Percentiles rank a stretch among this genome's conserved stretches.
These are phyloP conservation scores for Cheilosia soror DNA, from an alignment of 2,888 invertebrate genomes.

Conservation along the genomic window DNA sequence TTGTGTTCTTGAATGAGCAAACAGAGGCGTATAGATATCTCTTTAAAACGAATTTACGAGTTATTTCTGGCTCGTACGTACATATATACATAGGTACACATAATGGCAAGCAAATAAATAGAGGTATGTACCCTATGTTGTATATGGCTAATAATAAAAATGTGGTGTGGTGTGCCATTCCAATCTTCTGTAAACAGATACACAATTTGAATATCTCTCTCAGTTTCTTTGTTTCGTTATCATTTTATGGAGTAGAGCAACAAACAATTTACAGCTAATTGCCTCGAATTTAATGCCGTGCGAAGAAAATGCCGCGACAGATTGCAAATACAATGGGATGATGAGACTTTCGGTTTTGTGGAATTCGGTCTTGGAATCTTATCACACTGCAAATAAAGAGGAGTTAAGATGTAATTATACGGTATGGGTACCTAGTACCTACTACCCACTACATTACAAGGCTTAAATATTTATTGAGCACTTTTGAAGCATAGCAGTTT, in stretches of 20 bases:
- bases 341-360: constrained; percentile 19
- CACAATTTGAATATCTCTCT: constrained; percentile 67
- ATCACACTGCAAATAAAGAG: constrained; percentile 45
- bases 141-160: constrained; percentile 64
- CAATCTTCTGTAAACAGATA: constrained; percentile 70
- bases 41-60: constrained; percentile 61
- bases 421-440: not conserved
- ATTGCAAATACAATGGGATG: constrained; percentile 53
- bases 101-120: constrained; percentile 52
- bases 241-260: constrained; percentile 49
- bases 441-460: not conserved
- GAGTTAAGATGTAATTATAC: constrained; percentile 19
- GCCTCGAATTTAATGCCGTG: constrained; percentile 53
- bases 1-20: constrained; percentile 57
- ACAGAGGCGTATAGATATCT: constrained; percentile 56
- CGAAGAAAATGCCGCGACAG: constrained; percentile 41
- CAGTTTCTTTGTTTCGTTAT: constrained; percentile 64
- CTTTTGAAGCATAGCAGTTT: not conserved
- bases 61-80: constrained; percentile 44
- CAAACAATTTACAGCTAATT: constrained; percentile 61
- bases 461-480: constrained; percentile 1
- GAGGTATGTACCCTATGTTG: constrained; percentile 52
- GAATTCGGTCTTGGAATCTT: constrained; percentile 43
- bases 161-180: constrained; percentile 56
- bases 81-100: constrained; percentile 40